Conservation (phyloP, 1,140 invertebrate genomes). For the Paracyclopina nana region DNA sequence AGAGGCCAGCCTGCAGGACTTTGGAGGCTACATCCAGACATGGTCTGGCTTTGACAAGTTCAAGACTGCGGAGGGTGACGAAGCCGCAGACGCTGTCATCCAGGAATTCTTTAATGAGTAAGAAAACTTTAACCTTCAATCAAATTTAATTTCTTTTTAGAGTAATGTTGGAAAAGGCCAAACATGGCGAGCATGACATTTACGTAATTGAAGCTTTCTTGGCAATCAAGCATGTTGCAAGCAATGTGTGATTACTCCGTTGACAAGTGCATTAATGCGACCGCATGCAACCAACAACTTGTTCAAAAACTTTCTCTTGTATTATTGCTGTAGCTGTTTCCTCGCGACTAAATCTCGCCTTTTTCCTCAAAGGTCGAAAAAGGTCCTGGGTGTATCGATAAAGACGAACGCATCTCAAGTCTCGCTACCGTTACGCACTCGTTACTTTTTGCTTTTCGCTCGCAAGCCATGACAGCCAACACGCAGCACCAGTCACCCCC, state of each 20-base stretch:
- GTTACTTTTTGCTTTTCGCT: background rate
- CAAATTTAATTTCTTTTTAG: background rate
- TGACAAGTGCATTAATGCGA: too few species aligned
- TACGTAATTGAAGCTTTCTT: too few species aligned
- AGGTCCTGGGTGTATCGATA: background rate
- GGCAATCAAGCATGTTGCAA: background rate
- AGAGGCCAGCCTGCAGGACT: background rate
- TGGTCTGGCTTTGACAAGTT: background rate
- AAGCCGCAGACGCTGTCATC: background rate
- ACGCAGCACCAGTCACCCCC: constrained; percentile 6
- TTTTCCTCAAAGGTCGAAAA: background rate
- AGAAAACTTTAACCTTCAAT: background rate
- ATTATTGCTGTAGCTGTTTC: background rate
- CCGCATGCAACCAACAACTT: too few species aligned
- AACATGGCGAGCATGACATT: too few species aligned
- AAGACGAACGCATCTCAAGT: background rate
- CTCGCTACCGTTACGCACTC: background rate
- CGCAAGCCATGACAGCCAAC: background rate
- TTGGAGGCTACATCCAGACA: background rate
- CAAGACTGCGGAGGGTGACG: background rate
- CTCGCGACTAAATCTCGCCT: background rate
- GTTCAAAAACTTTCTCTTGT: too few species aligned
- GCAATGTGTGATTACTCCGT: too few species aligned
- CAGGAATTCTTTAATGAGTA: background rate
- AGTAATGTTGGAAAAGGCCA: background rate